Evolutionary conservation across 1,140 invertebrate genomes (phyloP), one percentile per base, ranked within the genome.

Genomic region (Dryas iulia): DNA sequence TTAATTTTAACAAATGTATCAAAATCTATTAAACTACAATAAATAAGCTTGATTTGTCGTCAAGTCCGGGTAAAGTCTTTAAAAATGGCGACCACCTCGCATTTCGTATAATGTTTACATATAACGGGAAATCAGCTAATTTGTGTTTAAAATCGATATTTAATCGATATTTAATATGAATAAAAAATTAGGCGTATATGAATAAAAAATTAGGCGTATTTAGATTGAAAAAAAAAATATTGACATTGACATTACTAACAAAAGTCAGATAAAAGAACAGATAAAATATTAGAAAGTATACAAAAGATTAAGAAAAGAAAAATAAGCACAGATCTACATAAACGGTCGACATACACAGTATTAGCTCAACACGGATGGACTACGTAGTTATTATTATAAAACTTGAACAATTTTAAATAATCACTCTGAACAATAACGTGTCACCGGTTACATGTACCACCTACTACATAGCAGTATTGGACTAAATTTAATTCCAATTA

Each of bases 41-140:
- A 47, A 47, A 47, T 47, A 47, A 47, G 39, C 2, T 47, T 47
- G 39, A 47, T 47, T 47, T 47, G 18, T 47, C 39, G 59, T 62
- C 59, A 62, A 62, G 25, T 62, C 59, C 39, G 59, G 59, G 39
- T 61, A 61, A 28, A 62, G 59, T 62, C 25, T 53, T 47, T 52
- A 24, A 52, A 58, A 52, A 52, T 53, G 59, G 59, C 59, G 12
- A 26, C 21, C 6, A 14, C 28, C 23, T 59, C 26, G 6, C 6
- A 47, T 47, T 47, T 47, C 10, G 8, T 21, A 4, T 21, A 21
- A 18, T 6, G 18, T 47, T 47, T 47, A 39, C 6, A 21, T 47
- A 47, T 21, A 47, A 8, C 39, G 39, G 39, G 39, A 47, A 47
- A 21, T 47, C 39, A 47, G 39, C 18, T 47, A 47, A 47, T 11